Evolutionary conservation across 2,113 vertebrate species (phyloP).

Genomic region (Chloropsis cyanopogon): DNA sequence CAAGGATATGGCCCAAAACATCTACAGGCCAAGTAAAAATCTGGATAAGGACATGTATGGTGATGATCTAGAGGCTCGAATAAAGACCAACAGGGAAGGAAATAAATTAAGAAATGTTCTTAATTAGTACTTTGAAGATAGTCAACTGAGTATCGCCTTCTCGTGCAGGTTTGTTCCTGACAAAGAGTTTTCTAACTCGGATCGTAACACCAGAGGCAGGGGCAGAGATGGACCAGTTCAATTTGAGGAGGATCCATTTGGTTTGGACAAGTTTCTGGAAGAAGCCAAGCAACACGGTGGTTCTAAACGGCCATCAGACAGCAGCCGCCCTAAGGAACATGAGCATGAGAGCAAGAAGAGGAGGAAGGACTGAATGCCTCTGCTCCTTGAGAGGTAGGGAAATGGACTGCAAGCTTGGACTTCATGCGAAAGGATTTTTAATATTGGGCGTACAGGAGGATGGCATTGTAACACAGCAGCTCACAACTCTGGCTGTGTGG

Average conservation of each 20-base stretch:
- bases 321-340: constrained; percentile 91
- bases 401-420: constrained; percentile 45
- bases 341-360: constrained; percentile 96
- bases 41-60: constrained; percentile 90
- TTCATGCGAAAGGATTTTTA: constrained; percentile 23
- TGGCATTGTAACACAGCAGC: not conserved
- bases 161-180: constrained; percentile 89
- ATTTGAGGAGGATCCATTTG: constrained; percentile 98
- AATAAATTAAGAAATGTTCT: not conserved
- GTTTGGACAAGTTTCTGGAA: constrained; percentile 98
- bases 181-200: constrained; percentile 90
- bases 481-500: not conserved
- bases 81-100: constrained; percentile 86
- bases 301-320: constrained; percentile 91
- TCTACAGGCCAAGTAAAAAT: constrained; percentile 94
- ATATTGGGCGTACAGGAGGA: not conserved
- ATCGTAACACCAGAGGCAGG: constrained; percentile 80
- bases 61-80: constrained; percentile 90
- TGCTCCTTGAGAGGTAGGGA: not conserved
- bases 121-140: not conserved
- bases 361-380: constrained; percentile 86
- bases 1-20: constrained; percentile 92
- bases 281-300: constrained; percentile 97
- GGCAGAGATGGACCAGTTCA: constrained; percentile 91
- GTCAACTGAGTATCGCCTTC: not conserved